Evolutionary conservation across 37 sponge, comb jelly and placozoan species (phyloP).

Genomic region (Lycopodina hypogea): DNA sequence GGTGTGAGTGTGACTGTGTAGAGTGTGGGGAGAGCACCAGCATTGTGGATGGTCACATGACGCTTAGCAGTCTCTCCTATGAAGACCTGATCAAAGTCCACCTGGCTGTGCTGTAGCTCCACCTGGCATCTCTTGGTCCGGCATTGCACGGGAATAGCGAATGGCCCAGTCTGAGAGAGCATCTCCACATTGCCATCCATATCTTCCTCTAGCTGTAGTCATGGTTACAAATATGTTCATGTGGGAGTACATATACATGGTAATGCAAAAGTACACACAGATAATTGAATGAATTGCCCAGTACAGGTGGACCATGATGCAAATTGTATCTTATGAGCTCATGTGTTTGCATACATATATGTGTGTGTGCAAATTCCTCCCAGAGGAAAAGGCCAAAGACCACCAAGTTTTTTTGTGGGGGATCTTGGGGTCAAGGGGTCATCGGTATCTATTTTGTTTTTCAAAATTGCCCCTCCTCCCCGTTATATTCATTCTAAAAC

Average conservation of each 20-base stretch:
- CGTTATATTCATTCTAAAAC: too few relatives aligned
- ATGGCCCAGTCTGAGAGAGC: conserved; percentile 88
- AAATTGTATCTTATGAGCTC: too few relatives aligned
- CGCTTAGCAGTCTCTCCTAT: conserved; percentile 68
- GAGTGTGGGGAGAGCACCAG: conserved; percentile 74
- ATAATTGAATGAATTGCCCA: too few relatives aligned
- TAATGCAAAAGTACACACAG: too few relatives aligned
- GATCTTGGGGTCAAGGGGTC: too few relatives aligned
- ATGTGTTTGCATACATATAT: too few relatives aligned
- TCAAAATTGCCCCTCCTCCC: too few relatives aligned
- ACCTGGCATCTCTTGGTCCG: conserved; percentile 66
- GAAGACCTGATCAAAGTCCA: conserved; percentile 85
- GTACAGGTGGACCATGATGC: too few relatives aligned
- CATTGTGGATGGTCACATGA: conserved; percentile 60
- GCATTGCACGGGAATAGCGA: conserved; percentile 82
- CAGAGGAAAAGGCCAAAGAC: too few relatives aligned
- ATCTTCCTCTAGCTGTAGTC: conserved; percentile 66
- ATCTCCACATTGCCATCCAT: conserved; percentile 65
- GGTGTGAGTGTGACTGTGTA: conserved; percentile 32
- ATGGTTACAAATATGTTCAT: neutral
- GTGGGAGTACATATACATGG: neutral
- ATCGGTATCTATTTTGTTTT: too few relatives aligned
- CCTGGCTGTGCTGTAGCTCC: conserved; percentile 9
- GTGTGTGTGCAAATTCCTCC: too few relatives aligned
- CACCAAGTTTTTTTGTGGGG: too few relatives aligned